Percentiles rank a stretch among this genome's conserved stretches.
phyloP scores from a whole-genome alignment of 2,797 vertebrate species.

The Halcyon leucocephala region DNA sequence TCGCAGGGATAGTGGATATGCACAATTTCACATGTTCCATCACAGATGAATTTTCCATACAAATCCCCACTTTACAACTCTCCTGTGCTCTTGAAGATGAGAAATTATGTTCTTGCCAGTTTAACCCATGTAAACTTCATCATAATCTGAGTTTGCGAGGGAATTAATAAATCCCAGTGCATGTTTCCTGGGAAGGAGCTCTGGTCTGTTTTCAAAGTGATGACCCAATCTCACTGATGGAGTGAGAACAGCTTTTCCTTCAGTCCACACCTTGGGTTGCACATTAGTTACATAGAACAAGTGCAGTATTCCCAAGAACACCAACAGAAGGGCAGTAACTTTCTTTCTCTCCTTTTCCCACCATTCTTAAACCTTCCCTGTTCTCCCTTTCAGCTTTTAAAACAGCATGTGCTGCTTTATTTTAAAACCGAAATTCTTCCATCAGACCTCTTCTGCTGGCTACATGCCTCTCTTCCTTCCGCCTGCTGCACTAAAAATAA shows the following conservation, averaged over 20 bases:
- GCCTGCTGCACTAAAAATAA: not conserved
- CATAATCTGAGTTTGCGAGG: constrained; percentile 19
- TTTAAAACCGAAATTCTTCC: not conserved
- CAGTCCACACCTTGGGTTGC: not conserved
- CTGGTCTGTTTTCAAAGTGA: constrained; percentile 24
- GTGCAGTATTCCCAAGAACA: constrained; percentile 28
- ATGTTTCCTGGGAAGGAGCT: constrained; percentile 30
- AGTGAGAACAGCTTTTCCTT: constrained; percentile 20
- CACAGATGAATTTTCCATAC: constrained; percentile 47
- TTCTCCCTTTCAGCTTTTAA: not conserved
- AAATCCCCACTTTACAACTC: constrained; percentile 41
- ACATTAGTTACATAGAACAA: not conserved
- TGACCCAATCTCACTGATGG: constrained; percentile 47
- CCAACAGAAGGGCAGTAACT: not conserved
- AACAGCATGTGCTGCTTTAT: not conserved
- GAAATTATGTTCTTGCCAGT: constrained; percentile 6
- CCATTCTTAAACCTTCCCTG: not conserved
- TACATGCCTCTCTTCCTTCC: not conserved
- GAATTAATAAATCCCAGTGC: constrained; percentile 47
- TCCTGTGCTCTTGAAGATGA: constrained; percentile 21
- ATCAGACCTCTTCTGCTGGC: not conserved
- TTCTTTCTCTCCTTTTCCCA: not conserved
- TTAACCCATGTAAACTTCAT: constrained; percentile 28
- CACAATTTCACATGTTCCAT: not conserved
- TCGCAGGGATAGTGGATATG: not conserved